Evolutionary conservation across 2,888 invertebrate species (phyloP), one percentile per base, ranked within the genome.

Genomic region (Onchidella celtica): DNA sequence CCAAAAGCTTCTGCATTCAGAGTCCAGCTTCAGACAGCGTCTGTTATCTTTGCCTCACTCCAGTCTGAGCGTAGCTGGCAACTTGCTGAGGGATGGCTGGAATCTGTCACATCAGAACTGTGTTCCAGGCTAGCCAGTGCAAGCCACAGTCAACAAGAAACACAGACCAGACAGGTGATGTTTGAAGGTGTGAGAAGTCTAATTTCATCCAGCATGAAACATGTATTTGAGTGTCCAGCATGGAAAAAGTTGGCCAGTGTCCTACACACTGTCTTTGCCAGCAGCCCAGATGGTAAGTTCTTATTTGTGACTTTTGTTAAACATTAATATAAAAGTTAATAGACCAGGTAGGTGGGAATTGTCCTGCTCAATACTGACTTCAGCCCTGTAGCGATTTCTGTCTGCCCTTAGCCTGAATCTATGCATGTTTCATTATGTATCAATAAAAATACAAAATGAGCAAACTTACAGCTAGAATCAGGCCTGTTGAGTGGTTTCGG

Each of bases 11-110:
- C 73, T 0, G 59, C 27, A 38, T n/a, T 11, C 27, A 65, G 34
- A 55, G 40, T 72, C n/a, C 59, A 75, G 32, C 70, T 81, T 4
- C 75, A 76, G 40, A 73, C 83, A 29, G 79, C 83, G 3, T 34
- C 74, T n/a, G n/a, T 57, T 63, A 85, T 85, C 55, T 81, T 81
- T 40, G 3, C 73, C 24, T 63, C 81, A 32, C 76, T 79, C 40
- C 79, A 79, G 72, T 76, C 83, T 4, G 73, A 72, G 38, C 40
- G 57, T 14, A 75, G 61, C 40, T 83, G 83, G 81, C 61, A 63
- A 14, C 77, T 85, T 47, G 79, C 83, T 21, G 24, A 74, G 11
- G 73, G 79, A 17, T 85, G 85, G 85, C 61, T 82, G n/a, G 57
- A 73, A 55, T 65, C 66, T 11, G 55, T 75, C 2, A 21, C 34